These are phyloP conservation scores for Caradrina kadenii DNA, from an alignment of 2,888 invertebrate species.

Conservation along the genomic window DNA sequence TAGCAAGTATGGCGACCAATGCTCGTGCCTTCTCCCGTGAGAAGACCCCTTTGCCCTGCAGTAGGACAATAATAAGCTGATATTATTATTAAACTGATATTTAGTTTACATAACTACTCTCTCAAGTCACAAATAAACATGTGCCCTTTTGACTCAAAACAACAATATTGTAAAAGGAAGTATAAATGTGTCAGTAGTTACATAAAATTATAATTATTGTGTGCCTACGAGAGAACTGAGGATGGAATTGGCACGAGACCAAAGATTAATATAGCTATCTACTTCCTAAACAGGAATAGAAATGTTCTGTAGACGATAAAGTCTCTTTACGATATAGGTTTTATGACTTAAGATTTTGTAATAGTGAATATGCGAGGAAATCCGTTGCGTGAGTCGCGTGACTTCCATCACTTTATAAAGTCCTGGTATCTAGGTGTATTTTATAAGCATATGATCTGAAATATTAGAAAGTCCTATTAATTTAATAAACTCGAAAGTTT, in stretches of 20 bases:
- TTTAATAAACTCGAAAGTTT: too few species aligned
- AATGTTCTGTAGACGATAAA: background rate
- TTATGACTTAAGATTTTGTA: background rate
- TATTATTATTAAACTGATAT: too few species aligned
- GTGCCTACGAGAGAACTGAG: constrained; percentile 34
- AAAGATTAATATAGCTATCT: constrained; percentile 52
- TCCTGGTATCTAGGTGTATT: too few species aligned
- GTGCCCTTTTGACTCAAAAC: constrained; percentile 1
- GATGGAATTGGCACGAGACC: constrained; percentile 49
- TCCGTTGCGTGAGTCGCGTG: background rate
- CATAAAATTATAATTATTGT: constrained; percentile 23
- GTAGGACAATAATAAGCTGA: too few species aligned
- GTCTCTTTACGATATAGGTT: constrained; percentile 4
- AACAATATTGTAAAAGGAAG: constrained; percentile 29
- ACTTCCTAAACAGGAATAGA: constrained; percentile 52
- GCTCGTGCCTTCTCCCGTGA: too few species aligned
- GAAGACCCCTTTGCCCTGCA: too few species aligned
- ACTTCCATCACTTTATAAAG: too few species aligned
- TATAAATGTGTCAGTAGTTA: constrained; percentile 10
- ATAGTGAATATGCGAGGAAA: background rate
- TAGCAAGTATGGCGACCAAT: too few species aligned
- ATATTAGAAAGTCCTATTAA: too few species aligned
- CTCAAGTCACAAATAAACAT: background rate
- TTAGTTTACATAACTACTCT: too few species aligned
- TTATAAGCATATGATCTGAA: too few species aligned